These are phyloP conservation scores for Drosophila rubida DNA, from an alignment of 2,888 invertebrate species.

Conservation along the genomic window DNA sequence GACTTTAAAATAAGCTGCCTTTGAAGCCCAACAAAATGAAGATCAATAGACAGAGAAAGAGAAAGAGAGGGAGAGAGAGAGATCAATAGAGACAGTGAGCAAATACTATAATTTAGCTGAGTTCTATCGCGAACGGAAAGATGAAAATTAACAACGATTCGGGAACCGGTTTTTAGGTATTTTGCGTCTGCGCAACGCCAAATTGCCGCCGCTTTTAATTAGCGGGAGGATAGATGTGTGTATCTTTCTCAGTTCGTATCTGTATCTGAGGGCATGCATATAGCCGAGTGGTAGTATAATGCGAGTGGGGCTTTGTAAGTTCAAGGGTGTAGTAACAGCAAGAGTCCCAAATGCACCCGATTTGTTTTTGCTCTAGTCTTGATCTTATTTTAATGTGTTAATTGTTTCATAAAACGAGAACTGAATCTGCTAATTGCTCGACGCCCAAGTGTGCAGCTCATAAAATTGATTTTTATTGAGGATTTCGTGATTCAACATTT, in stretches of 20 bases:
- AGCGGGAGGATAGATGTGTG: conserved; percentile 17
- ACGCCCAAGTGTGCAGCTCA: conserved; percentile 29
- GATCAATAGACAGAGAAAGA: neutral
- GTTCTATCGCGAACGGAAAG: neutral
- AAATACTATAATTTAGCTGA: neutral
- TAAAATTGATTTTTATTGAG: conserved; percentile 39
- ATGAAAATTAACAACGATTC: conserved; percentile 44
- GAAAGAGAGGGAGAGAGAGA: too few species aligned
- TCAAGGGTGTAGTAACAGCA: neutral
- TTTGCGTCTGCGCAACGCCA: conserved; percentile 19
- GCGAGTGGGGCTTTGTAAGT: conserved; percentile 3
- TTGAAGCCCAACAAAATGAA: conserved; percentile 7
- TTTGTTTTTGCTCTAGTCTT: conserved; percentile 1
- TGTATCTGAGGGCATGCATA: neutral
- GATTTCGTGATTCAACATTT: conserved; percentile 51
- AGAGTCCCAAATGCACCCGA: conserved; percentile 5
- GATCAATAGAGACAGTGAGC: neutral
- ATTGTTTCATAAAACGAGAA: conserved; percentile 44
- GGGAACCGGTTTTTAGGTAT: conserved; percentile 43
- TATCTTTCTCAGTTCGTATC: neutral
- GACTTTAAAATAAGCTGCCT: conserved; percentile 12
- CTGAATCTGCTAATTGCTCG: conserved; percentile 55
- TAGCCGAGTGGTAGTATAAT: neutral
- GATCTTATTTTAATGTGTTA: conserved; percentile 52
- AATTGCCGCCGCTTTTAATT: conserved; percentile 31